A percentile compares a stretch with the other conserved stretches of the same genome.
Evolutionary conservation across 2,113 vertebrate genomes (phyloP).

Genomic region (Pygoscelis antarcticus): DNA sequence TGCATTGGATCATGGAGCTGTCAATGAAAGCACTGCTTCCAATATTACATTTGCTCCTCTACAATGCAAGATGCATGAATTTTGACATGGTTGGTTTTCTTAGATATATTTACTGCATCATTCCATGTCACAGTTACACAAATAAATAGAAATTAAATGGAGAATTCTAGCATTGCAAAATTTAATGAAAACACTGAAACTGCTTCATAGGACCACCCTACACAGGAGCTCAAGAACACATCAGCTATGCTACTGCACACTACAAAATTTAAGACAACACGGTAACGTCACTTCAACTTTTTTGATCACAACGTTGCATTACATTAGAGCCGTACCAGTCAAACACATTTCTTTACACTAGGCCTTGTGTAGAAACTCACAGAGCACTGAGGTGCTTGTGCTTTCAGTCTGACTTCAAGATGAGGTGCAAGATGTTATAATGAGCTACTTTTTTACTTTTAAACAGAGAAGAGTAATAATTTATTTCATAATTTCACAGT

Average conservation of each 20-base stretch:
- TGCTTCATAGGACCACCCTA: neutral
- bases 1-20: neutral
- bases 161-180: neutral
- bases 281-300: rapidly evolving
- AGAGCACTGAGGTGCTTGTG: no score
- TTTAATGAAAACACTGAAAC: neutral
- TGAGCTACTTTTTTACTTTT: rapidly evolving
- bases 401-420: neutral
- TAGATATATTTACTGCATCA: neutral
- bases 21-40: neutral
- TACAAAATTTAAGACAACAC: no score
- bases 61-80: neutral
- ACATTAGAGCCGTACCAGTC: neutral
- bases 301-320: neutral
- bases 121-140: neutral
- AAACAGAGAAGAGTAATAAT: neutral
- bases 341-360: neutral
- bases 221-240: neutral
- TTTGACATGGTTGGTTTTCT: neutral
- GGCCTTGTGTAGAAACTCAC: neutral
- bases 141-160: neutral
- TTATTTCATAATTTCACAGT: neutral
- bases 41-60: neutral
- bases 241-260: rapidly evolving
- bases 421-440: neutral